Evolutionary conservation across 2,888 invertebrate species (phyloP), one percentile per base, ranked within the genome.

Genomic region (Lasioglossum malachurum): DNA sequence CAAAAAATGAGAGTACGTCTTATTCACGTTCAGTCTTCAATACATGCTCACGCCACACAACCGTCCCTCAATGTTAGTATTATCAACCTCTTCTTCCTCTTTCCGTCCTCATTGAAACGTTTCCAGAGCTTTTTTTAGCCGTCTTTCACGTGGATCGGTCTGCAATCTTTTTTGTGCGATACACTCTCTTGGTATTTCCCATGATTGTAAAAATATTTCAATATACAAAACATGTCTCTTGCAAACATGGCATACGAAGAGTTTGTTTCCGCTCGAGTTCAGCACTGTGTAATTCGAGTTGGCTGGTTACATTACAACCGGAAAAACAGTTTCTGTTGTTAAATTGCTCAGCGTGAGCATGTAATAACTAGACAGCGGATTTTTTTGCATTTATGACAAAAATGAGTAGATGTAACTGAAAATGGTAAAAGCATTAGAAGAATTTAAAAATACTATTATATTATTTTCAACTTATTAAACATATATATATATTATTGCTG

Each of bases 51-150:
- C 64, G 31, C 19, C 12, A 8, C 19, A 19, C 31, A 64, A 19
- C 31, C 64, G 19, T 31, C 8, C 31, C 16, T 31, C 31, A 19
- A 64, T 64, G 64, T 31, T 64, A 19, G 19, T 64, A 64, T 64
- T 64, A 64, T 64, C 64, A 64, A 35, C 31, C 64, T 64, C 64
- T 64, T 64, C 27, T 19, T 31, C 64, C 64, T 64, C 19, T 35
- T 64, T 64, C 64, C 64, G 64, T 31, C 16, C 31, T 35, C 64
- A 64, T 64, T 64, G 64, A 31, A 64, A 64, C 64, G 64, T 31
- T 64, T 31, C 31, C 64, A 19, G 19, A 64, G 64, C n/a, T 64
- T 31, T 64, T 31, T 64, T 31, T 31, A 64, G 31, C 64, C 19
- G 64, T 35, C 64, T 31, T 64, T 64, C 31, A 64, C 8, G 3